These are phyloP conservation scores for Oncorhynchus nerka DNA, from an alignment of 2,113 vertebrate genomes.

Conservation along the genomic window DNA sequence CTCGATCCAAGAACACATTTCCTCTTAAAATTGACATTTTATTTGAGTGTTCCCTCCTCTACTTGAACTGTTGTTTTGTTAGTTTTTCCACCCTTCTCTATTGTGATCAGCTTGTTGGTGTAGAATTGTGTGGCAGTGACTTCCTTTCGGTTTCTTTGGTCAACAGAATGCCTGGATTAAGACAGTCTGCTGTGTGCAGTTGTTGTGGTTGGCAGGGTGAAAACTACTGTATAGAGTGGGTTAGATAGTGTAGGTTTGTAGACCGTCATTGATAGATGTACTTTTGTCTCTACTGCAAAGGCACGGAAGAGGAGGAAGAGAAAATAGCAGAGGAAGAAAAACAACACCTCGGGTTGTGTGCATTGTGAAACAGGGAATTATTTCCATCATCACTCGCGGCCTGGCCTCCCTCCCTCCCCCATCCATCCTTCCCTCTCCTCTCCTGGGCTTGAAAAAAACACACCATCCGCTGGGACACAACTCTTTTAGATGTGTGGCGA, in stretches of 20 bases:
- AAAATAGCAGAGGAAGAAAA: constrained; percentile 24
- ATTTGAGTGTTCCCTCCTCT: constrained; percentile 36
- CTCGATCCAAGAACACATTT: constrained; percentile 31
- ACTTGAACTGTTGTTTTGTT: not conserved
- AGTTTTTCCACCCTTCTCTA: not conserved
- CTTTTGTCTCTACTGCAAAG: not conserved
- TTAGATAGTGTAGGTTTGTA: too few relatives aligned
- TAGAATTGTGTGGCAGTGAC: not conserved
- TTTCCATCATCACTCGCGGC: constrained; percentile 25
- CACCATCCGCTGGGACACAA: not conserved
- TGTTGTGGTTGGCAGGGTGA: too few relatives aligned
- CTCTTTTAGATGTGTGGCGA: not conserved
- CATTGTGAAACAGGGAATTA: constrained; percentile 8
- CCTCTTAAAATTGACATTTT: constrained; percentile 45
- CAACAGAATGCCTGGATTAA: too few relatives aligned
- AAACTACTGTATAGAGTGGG: too few relatives aligned
- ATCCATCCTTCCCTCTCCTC: not conserved
- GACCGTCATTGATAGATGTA: not conserved
- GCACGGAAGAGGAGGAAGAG: too few relatives aligned
- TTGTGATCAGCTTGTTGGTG: not conserved
- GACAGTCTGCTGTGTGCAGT: too few relatives aligned
- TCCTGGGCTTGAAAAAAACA: not conserved
- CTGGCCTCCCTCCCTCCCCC: not conserved
- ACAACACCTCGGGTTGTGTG: constrained; percentile 28
- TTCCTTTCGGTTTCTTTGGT: too few relatives aligned